Base-by-base conservation (phyloP, 2,888 invertebrate species). In the Stegophylla sp. region DNA sequence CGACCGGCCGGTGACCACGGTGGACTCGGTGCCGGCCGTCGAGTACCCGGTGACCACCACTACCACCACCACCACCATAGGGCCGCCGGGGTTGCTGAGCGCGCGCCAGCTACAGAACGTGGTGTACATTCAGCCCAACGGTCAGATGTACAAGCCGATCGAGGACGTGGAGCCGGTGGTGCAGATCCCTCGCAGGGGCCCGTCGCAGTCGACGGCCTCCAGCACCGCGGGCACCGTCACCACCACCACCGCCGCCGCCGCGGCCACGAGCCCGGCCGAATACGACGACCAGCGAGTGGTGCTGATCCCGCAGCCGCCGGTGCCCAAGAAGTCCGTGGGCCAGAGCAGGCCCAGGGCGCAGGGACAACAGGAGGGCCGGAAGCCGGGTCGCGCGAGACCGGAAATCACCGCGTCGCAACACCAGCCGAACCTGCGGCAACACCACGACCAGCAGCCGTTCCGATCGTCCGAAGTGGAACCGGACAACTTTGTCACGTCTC, bases 141-240 rank as follows among this genome's bases (percentile, higher is more conserved):
- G 79, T 48, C 79, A 79, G 34, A 79, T 79, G 34, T 23, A 69
- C 41, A 79, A 79, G 48, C 26, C 51, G 1, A 41, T 48, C 13
- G 79, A 82, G 20, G 75, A 74, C 3, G 67, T 77, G 1, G 83
- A 83, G 26, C 75, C 51, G 9, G 82, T 83, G 1, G 83, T 83
- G 9, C 75, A 74, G 26, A 83, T 83, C 5, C 83, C 83, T 1
- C 75, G 82, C 17, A 71, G 73, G 53, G 43, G n/a, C 13, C 51
- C 26, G 10, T 15, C 23, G 12, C 74, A 75, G 74, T 26, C 28
- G 59, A 12, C 12, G 28, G 51, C 28, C 41, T 59, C 56, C 51
- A 34, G 56, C 17, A 61, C 59, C 20, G 9, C 17, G 9, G 43
- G 26, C 17, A 12, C 9, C 66, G 13, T 59, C 4, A 13, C 5